Percentiles rank a stretch among this genome's conserved stretches.
Evolutionary conservation across 2,888 invertebrate genomes (phyloP).

Genomic region (Dexiosoma caninum): DNA sequence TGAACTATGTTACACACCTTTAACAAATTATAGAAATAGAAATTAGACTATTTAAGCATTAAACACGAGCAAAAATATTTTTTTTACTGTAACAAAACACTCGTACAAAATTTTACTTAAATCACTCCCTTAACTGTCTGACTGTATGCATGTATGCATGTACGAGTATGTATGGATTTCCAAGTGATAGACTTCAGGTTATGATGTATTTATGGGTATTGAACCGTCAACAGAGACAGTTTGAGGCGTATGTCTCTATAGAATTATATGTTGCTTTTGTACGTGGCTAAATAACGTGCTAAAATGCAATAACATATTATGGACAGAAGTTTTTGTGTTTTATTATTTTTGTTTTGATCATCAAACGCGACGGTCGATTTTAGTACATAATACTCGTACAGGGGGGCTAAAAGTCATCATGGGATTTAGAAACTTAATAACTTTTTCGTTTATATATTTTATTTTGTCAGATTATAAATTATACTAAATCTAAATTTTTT

Average conservation of each 20-base stretch:
- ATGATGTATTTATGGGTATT: not conserved
- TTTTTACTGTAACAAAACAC: conserved; percentile 17
- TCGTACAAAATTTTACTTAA: not conserved
- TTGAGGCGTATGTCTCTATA: not conserved
- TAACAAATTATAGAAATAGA: not conserved
- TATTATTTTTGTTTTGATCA: not conserved
- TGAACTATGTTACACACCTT: conserved; percentile 48
- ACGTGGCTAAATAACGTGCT: conserved; percentile 39
- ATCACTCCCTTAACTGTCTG: conserved; percentile 46
- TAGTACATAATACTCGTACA: conserved; percentile 19
- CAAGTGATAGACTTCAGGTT: not conserved
- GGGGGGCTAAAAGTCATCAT: too few species aligned
- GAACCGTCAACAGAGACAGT: not conserved
- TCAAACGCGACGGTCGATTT: conserved; percentile 23
- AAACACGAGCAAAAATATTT: conserved; percentile 9
- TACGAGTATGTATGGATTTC: too few species aligned
- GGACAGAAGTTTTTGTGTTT: not conserved
- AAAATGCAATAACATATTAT: conserved; percentile 33
- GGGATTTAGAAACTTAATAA: too few species aligned
- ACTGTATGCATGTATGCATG: not conserved
- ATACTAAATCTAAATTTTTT: too few species aligned
- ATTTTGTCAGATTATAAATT: too few species aligned
- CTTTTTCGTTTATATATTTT: too few species aligned
- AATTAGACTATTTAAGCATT: conserved; percentile 8
- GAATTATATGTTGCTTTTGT: not conserved